Evolutionary conservation across 2,888 invertebrate genomes (phyloP).

Genomic region (Synergus japonicus): DNA sequence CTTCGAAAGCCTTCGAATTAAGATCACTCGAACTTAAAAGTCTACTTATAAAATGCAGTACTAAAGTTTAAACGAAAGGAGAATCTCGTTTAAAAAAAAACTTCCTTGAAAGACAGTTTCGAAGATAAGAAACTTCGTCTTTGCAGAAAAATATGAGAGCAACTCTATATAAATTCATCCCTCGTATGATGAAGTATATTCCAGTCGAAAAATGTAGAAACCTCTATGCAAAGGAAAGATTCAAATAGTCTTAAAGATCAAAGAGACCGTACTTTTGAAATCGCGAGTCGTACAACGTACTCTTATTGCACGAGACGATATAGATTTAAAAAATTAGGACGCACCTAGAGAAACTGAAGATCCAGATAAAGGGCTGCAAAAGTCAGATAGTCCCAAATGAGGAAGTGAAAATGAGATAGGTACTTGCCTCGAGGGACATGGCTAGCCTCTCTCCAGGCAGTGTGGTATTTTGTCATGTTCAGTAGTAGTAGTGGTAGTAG

Average conservation of each 20-base stretch:
- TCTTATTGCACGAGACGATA: conserved; percentile 35
- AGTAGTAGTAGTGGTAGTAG: conserved; percentile 69
- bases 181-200: not conserved
- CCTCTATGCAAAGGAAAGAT: conserved; percentile 15
- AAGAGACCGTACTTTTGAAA: not conserved
- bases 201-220: conserved; percentile 6
- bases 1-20: not conserved
- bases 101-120: not conserved
- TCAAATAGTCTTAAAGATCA: not conserved
- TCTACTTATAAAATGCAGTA: not conserved
- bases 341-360: conserved; percentile 56
- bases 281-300: conserved; percentile 13
- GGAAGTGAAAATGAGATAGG: conserved; percentile 74
- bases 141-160: not conserved
- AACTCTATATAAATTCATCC: not conserved
- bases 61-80: not conserved
- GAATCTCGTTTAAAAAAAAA: not conserved
- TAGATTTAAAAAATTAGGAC: conserved; percentile 39
- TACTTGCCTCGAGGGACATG: conserved; percentile 78
- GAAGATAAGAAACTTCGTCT: not conserved
- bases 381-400: conserved; percentile 68
- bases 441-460: conserved; percentile 77
- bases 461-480: conserved; percentile 78
- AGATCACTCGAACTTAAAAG: not conserved
- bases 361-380: conserved; percentile 70